These are phyloP conservation scores for Tapera naevia DNA, from an alignment of 2,797 vertebrate genomes.

Conservation along the genomic window DNA sequence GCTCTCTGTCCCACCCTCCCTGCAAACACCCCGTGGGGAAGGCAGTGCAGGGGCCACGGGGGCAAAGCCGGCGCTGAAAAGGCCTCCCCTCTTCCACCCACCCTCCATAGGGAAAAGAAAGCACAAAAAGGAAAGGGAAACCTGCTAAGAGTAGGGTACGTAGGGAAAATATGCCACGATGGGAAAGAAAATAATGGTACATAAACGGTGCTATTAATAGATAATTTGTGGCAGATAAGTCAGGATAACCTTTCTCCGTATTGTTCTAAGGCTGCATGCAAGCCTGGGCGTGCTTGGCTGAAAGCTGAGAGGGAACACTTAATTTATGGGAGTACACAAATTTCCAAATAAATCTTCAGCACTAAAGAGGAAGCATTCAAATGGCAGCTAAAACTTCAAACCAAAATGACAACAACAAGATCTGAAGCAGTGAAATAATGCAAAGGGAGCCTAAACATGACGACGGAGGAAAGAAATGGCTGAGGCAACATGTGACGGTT, in stretches of 20 bases:
- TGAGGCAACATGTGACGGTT: fast-evolving
- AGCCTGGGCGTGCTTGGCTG: conserved; percentile 58
- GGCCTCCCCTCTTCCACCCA: not conserved
- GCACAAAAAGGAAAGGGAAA: not conserved
- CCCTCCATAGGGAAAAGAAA: not conserved
- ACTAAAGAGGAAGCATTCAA: not conserved
- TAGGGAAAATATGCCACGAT: not conserved
- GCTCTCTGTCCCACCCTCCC: conserved; percentile 79
- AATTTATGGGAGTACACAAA: conserved; percentile 14
- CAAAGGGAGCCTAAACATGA: not conserved
- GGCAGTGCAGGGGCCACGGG: conserved; percentile 56
- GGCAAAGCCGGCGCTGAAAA: not conserved
- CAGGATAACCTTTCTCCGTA: conserved; percentile 46
- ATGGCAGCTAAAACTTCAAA: not conserved
- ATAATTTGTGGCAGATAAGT: conserved; percentile 41
- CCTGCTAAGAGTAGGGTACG: not conserved
- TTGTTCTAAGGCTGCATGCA: conserved; percentile 61
- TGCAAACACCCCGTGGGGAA: conserved; percentile 76
- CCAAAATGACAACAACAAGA: not conserved
- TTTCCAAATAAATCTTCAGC: not conserved
- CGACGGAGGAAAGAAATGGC: not conserved
- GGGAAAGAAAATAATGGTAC: not conserved
- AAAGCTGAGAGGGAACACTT: conserved; percentile 51
- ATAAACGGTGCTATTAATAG: conserved; percentile 24
- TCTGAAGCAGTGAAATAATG: not conserved